Base-by-base conservation (phyloP, 2,113 vertebrate species). In the Polypterus senegalus region DNA sequence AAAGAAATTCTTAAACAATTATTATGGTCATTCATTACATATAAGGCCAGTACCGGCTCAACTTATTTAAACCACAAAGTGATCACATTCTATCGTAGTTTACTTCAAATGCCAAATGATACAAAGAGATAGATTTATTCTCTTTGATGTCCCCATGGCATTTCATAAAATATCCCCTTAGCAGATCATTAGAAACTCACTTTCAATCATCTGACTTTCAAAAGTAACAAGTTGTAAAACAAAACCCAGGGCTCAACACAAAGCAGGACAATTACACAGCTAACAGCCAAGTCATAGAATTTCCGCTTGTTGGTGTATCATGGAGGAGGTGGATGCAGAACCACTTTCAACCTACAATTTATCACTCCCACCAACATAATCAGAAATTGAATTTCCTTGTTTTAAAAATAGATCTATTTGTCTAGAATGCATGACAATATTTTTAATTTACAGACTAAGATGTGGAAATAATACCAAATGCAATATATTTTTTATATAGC, bases 91-190 rank as follows among this genome's bases (percentile, higher is more conserved):
- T n/a, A 27, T 27, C 2, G 27, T 27, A 27, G 27, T 2, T 27
- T 27, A 27, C 27, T 27, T 27, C 64, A 43, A 48, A 44, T 55
- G 48, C 54, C 47, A 58, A 52, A 49, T 44, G n/a, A 53, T 57
- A 51, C 54, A 58, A 62, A 66, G 60, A 53, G 44, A 52, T 48
- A 61, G 48, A 48, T 54, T 61, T 45, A 46, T 48, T 44, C 54
- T 44, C 48, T 49, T 49, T 46, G 45, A 27, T 47, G 65, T 66
- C 60, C 57, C 65, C 65, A 66, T 66, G 60, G 65, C 60, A 58
- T 49, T 55, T 45, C 52, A 47, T 61, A 61, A 61, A 66, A 62
- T 52, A 58, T 45, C 58, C 60, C 60, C 65, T 66, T 66, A 54
- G 61, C 60, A 66, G 48, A 45, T 55, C 60, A 61, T 61, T 61